A percentile compares a stretch with the other conserved stretches of the same genome.
Evolutionary conservation across 2,888 invertebrate species (phyloP).

Genomic region (Brenthis ino): DNA sequence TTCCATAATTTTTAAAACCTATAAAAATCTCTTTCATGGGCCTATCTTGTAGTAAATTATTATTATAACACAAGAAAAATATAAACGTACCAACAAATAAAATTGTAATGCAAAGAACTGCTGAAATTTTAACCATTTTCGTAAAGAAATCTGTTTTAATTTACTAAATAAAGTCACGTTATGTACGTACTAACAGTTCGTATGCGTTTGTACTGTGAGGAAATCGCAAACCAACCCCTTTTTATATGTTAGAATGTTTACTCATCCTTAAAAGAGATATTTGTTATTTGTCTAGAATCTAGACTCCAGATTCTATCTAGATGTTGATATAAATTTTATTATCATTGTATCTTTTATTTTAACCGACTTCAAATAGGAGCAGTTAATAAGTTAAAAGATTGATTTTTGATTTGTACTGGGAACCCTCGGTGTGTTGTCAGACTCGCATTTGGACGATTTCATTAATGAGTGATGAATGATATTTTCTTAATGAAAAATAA

Average conservation of each 20-base stretch:
- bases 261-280: not conserved
- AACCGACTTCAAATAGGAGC: too few species aligned
- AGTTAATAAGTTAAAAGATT: too few species aligned
- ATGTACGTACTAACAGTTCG: too few species aligned
- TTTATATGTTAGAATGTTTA: not conserved
- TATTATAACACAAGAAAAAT: not conserved
- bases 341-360: too few species aligned
- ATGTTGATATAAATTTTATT: too few species aligned
- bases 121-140: conserved; percentile 2
- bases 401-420: too few species aligned
- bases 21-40: not conserved
- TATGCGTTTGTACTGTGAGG: not conserved
- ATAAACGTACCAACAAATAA: not conserved
- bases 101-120: not conserved
- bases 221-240: conserved; percentile 1
- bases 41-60: not conserved
- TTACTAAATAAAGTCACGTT: too few species aligned
- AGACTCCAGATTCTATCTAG: not conserved
- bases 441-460: too few species aligned
- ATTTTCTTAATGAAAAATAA: too few species aligned
- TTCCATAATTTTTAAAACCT: too few species aligned
- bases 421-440: too few species aligned
- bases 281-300: conserved; percentile 4
- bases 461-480: too few species aligned
- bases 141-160: not conserved